A percentile compares a stretch with the other conserved stretches of the same genome.
Evolutionary conservation across 2,113 vertebrate genomes (phyloP).

Genomic region (Psettodes erumei): DNA sequence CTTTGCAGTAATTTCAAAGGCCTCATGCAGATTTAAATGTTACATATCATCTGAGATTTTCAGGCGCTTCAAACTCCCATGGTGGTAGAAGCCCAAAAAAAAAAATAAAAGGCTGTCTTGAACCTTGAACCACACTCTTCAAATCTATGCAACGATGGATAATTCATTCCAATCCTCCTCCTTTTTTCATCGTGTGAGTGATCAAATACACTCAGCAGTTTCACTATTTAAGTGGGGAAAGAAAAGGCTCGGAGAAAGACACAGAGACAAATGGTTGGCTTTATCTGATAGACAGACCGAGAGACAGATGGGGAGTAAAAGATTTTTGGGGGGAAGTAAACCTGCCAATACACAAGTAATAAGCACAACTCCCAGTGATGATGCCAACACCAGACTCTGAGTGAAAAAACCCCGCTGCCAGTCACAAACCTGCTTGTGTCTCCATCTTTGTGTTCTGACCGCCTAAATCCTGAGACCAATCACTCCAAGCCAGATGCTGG

Average conservation of each 20-base stretch:
- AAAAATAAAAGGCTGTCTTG: conserved; percentile 32
- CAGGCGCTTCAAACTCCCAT: conserved; percentile 9
- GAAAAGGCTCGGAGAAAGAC: conserved; percentile 41
- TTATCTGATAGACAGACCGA: conserved; percentile 61
- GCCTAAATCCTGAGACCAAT: conserved; percentile 9
- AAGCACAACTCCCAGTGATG: conserved; percentile 48
- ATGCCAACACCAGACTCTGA: conserved; percentile 47
- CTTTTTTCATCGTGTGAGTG: conserved; percentile 46
- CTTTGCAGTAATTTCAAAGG: conserved; percentile 43
- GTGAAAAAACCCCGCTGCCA: conserved; percentile 54
- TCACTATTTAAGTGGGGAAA: conserved; percentile 32
- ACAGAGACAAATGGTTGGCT: conserved; percentile 62
- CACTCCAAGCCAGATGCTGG: neutral
- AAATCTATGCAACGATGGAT: conserved; percentile 55
- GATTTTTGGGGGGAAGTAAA: conserved; percentile 42
- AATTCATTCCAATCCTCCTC: conserved; percentile 65
- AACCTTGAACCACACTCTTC: conserved; percentile 52
- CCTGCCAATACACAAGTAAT: conserved; percentile 63
- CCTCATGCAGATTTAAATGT: conserved; percentile 21
- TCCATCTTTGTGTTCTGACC: conserved; percentile 17
- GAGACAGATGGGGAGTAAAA: conserved; percentile 69
- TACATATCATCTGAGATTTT: conserved; percentile 47
- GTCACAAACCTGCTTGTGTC: conserved; percentile 34
- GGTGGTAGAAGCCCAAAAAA: conserved; percentile 23
- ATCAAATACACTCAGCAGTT: conserved; percentile 43